A percentile compares a stretch with the other conserved stretches of the same genome.
Evolutionary conservation across 2,113 vertebrate species (phyloP).

Genomic region (Halcyon senegalensis): DNA sequence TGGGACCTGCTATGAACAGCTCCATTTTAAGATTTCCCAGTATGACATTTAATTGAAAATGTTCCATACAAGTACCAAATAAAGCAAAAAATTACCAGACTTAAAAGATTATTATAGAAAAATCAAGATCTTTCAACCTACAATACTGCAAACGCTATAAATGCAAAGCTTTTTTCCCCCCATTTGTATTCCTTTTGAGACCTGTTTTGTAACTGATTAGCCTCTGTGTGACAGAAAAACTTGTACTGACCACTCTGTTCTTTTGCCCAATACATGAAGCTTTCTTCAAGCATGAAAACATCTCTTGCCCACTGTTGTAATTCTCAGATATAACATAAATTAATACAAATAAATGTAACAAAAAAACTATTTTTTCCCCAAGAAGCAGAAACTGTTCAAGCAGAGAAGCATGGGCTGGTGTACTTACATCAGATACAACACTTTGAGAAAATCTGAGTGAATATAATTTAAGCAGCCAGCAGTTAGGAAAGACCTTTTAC

Average conservation of each 20-base stretch:
- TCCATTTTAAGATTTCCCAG: neutral
- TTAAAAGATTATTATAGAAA: neutral
- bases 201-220: neutral
- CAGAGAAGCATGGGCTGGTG: rapidly evolving
- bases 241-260: neutral
- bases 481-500: neutral
- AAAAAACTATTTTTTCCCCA: neutral
- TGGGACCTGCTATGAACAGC: neutral
- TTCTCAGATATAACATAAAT: neutral
- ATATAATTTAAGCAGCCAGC: neutral
- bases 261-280: rapidly evolving
- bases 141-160: neutral
- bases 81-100: neutral
- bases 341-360: neutral
- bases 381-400: neutral
- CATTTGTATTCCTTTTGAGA: neutral
- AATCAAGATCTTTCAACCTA: neutral
- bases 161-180: neutral
- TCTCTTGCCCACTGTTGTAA: neutral
- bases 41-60: rapidly evolving
- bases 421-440: neutral
- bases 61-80: neutral
- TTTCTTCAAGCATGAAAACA: neutral
- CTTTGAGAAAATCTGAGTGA: rapidly evolving
- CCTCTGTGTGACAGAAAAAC: neutral